Evolutionary conservation across 2,113 vertebrate genomes (phyloP).

Genomic region (Peromyscus californicus): DNA sequence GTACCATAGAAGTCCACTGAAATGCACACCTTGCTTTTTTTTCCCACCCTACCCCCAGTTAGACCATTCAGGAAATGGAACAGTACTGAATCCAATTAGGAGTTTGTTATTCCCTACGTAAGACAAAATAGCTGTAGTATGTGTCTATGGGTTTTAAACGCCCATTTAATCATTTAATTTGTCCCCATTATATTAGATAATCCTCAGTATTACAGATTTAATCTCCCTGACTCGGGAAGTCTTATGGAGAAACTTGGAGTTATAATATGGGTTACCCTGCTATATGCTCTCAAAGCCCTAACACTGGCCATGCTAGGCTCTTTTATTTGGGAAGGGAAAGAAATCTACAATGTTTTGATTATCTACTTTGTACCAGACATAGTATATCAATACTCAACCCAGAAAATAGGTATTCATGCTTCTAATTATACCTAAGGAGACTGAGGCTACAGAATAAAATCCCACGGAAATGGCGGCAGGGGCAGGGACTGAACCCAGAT

Average conservation of each 20-base stretch:
- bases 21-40: background rate
- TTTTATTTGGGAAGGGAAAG: background rate
- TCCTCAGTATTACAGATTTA: background rate
- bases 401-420: background rate
- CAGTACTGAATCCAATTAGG: background rate
- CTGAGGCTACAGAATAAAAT: constrained; percentile 20
- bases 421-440: background rate
- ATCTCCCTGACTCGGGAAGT: background rate
- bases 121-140: background rate
- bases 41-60: accelerated
- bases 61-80: background rate
- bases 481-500: background rate
- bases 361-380: background rate
- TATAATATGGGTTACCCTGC: background rate
- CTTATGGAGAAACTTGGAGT: background rate
- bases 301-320: background rate
- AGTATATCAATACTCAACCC: background rate
- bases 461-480: background rate
- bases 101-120: background rate
- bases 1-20: background rate
- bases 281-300: background rate
- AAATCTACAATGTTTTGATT: background rate
- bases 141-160: constrained; percentile 13
- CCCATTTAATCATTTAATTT: background rate
- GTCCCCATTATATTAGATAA: background rate